A percentile compares a stretch with the other conserved stretches of the same genome.
phyloP scores from a whole-genome alignment of 1,140 invertebrate genomes.

The Drosophila saltans region DNA sequence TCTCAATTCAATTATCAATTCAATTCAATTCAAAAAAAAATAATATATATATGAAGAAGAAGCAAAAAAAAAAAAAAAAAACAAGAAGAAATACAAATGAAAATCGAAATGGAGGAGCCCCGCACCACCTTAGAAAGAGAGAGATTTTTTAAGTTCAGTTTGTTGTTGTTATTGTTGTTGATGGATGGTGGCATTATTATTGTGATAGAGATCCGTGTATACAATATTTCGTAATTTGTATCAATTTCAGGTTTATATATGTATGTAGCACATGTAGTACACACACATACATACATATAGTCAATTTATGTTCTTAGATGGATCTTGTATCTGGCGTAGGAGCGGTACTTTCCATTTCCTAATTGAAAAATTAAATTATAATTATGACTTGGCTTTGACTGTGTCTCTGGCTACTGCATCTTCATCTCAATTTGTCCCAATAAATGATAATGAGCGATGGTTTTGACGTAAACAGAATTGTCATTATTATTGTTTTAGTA shows the following conservation, averaged over 20 bases:
- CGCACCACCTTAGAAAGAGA: not conserved
- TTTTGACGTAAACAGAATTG: constrained; percentile 51
- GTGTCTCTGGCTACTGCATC: constrained; percentile 9
- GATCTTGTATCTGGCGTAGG: constrained; percentile 1
- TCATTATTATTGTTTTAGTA: constrained; percentile 53
- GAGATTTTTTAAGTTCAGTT: constrained; percentile 22
- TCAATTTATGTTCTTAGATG: not conserved
- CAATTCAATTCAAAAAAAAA: constrained; percentile 26
- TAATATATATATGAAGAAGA: too few relatives aligned
- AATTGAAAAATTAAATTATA: constrained; percentile 80
- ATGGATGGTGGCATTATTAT: not conserved
- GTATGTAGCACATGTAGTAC: too few relatives aligned
- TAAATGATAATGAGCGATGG: constrained; percentile 64
- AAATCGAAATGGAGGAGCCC: constrained; percentile 9
- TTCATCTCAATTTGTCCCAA: constrained; percentile 60
- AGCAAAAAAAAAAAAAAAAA: too few relatives aligned
- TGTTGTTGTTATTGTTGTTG: not conserved
- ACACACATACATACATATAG: too few relatives aligned
- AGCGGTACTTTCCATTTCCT: constrained; percentile 41
- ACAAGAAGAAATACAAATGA: constrained; percentile 14
- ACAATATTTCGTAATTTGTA: constrained; percentile 52
- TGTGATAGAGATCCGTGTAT: constrained; percentile 14
- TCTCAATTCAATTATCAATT: constrained; percentile 59
- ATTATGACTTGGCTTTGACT: constrained; percentile 47
- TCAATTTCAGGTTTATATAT: constrained; percentile 58